Evolutionary conservation across 1,140 invertebrate genomes (phyloP).

Genomic region (Pissodes strobi): DNA sequence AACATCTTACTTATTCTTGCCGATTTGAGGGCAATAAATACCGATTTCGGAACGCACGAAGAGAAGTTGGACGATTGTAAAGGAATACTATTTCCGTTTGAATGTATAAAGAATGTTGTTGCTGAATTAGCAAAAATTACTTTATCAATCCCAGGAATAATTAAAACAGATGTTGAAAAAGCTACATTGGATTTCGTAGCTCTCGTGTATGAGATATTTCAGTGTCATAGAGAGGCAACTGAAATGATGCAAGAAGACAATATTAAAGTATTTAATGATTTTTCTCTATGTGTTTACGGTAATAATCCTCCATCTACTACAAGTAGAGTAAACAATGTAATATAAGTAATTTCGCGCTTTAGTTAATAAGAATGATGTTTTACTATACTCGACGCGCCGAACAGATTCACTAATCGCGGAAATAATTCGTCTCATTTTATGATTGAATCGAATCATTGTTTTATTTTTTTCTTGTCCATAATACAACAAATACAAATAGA

Average conservation of each 20-base stretch:
- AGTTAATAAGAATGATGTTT: no score
- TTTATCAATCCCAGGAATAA: background rate
- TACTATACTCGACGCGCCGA: no score
- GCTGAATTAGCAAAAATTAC: background rate
- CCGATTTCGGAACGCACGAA: background rate
- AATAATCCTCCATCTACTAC: no score
- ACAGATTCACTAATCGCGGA: no score
- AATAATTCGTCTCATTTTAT: no score
- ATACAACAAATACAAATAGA: no score
- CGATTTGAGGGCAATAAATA: background rate
- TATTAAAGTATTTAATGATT: background rate
- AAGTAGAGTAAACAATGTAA: no score
- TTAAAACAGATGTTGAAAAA: background rate
- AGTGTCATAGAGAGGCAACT: background rate
- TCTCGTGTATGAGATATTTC: background rate
- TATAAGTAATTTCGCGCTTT: no score
- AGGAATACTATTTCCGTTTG: background rate
- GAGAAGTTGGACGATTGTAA: background rate
- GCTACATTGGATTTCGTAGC: background rate
- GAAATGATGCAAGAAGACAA: background rate
- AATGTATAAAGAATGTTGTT: background rate
- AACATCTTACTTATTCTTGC: background rate
- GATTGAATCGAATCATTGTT: no score
- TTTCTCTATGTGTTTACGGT: background rate
- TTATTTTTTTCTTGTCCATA: no score